Base-by-base conservation (phyloP, 2,888 invertebrate species). In the Hirtodrosophila alboralis region DNA sequence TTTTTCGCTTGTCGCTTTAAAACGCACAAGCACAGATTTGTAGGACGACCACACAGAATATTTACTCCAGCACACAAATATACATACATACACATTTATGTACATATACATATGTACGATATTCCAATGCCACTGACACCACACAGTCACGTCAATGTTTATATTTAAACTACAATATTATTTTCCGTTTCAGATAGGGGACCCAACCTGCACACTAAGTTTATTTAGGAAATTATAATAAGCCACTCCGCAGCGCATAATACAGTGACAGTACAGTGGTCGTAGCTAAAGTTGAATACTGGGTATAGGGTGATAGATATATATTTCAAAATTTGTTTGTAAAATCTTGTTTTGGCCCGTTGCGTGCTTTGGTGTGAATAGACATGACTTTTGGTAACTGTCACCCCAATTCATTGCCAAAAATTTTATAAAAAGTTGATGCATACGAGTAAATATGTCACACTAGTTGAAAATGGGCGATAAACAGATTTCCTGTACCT, bases 171-270 rank as follows among this genome's bases (percentile, higher is more conserved):
- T 62, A 78, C 56, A 81, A 64, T 71, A 81, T 70, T 74, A 70
- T 83, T 69, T 67, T 65, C 53, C 51, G 51, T 59, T 75, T 65
- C 66, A 23, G 23, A 4, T 23, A 60, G 53, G 33, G 10, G 18
- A 10, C 3, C 23, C 27, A 41, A 56, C 41, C 37, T 45, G 48
- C 26, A 41, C 65, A 57, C 58, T 57, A 43, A 63, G 80, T 77
- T 84, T 80, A 72, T 80, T 77, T 77, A 61, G 69, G 49, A 69
- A 80, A 86, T 72, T 75, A 84, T 80, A 80, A 75, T 71, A 77
- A 81, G 69, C 77, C 69, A 67, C 66, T 62, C 58, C 62, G 71
- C 48, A 58, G 60, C 51, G 40, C 30, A 28, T 49, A 43, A 60
- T 38, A 47, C 52, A 34, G 34, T 37, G 31, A 37, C 30, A 30